Evolutionary conservation across 2,113 vertebrate species (phyloP).

Genomic region (Emydocephalus ijimae): DNA sequence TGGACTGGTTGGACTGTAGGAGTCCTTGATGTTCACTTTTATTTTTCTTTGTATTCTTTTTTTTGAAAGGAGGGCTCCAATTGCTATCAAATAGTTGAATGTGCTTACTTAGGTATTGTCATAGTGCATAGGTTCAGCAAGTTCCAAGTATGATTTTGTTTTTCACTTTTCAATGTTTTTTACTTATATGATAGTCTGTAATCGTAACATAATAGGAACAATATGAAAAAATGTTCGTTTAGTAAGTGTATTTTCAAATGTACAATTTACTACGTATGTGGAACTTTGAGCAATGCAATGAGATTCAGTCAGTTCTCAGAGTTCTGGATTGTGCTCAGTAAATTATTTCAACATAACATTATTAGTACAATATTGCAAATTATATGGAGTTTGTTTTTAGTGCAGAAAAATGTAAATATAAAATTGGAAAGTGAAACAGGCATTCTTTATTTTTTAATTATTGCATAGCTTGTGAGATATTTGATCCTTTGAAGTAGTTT

Average conservation of each 20-base stretch:
- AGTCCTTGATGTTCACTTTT: background rate
- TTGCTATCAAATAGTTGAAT: background rate
- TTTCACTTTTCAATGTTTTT: background rate
- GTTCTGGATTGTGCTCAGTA: background rate
- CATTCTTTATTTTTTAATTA: background rate
- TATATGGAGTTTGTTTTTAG: background rate
- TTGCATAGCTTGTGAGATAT: background rate
- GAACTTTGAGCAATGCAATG: background rate
- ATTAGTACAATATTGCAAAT: background rate
- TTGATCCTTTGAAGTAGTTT: background rate
- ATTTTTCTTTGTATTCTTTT: background rate
- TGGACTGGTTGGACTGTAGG: background rate
- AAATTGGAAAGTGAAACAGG: background rate
- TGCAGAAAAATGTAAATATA: background rate
- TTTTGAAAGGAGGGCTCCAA: background rate
- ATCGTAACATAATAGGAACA: background rate
- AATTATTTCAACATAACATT: background rate
- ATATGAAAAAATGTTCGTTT: background rate
- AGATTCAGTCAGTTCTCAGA: background rate
- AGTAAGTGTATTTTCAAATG: background rate
- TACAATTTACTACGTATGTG: background rate
- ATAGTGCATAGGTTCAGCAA: background rate
- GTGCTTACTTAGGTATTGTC: background rate
- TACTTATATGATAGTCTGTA: background rate
- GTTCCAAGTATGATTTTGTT: background rate